Evolutionary conservation across 2,888 invertebrate species (phyloP).

Genomic region (Sicus ferrugineus): DNA sequence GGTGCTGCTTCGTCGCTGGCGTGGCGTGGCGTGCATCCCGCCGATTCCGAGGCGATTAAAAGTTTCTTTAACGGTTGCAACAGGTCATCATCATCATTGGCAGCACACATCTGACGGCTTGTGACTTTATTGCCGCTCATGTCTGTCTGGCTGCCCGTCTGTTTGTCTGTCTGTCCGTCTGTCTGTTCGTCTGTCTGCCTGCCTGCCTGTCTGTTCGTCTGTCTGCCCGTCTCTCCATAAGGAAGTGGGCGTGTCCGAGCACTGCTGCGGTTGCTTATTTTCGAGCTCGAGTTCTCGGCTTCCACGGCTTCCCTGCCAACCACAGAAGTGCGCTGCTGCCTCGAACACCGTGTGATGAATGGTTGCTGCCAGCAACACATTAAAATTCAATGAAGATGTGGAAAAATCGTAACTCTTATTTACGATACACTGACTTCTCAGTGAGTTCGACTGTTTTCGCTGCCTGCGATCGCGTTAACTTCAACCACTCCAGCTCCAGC

Average conservation of each 20-base stretch:
- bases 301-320: neutral
- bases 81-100: neutral
- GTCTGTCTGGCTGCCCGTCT: neutral
- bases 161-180: no score
- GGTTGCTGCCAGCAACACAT: neutral
- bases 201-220: no score
- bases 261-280: neutral
- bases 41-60: conserved; percentile 56
- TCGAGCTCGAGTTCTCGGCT: neutral
- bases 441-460: no score
- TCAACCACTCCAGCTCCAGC: no score
- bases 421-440: no score
- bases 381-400: no score
- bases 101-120: neutral
- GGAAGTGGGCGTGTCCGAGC: neutral
- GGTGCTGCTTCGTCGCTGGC: conserved; percentile 29
- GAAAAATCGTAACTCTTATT: no score
- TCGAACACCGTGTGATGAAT: neutral
- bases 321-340: neutral
- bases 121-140: neutral
- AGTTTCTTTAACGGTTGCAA: conserved; percentile 33
- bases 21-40: conserved; percentile 41
- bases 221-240: no score
- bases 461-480: no score
- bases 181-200: no score